Evolutionary conservation across 2,113 vertebrate genomes (phyloP).

Genomic region (Vulpes ferrilata): DNA sequence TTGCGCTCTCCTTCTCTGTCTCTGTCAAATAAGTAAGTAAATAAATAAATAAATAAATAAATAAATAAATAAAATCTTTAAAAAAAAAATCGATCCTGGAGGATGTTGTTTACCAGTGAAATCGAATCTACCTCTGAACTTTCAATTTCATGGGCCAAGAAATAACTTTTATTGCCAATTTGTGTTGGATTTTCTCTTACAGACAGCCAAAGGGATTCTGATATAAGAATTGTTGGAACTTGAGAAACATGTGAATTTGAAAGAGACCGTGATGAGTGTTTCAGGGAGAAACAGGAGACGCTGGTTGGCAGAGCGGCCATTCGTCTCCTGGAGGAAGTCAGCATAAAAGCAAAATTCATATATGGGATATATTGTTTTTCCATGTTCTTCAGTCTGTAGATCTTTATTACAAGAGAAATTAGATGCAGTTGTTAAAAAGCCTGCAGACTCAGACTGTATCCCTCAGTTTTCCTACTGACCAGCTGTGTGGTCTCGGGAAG

Average conservation of each 20-base stretch:
- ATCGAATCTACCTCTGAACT: neutral
- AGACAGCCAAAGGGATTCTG: neutral
- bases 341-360: neutral
- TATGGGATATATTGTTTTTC: neutral
- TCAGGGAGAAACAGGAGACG: neutral
- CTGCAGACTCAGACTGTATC: neutral
- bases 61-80: too few relatives aligned
- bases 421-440: conserved; percentile 13
- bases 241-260: neutral
- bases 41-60: too few relatives aligned
- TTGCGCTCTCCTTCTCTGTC: too few relatives aligned
- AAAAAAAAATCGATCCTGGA: neutral
- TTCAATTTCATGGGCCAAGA: neutral
- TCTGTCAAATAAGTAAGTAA: too few relatives aligned
- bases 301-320: neutral
- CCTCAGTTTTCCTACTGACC: neutral
- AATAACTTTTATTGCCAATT: neutral
- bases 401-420: conserved; percentile 9
- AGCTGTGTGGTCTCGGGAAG: neutral
- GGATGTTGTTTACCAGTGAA: neutral
- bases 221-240: neutral
- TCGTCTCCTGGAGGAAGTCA: neutral
- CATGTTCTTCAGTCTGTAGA: neutral
- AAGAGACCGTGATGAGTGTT: neutral
- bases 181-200: neutral